Evolutionary conservation across 2,113 vertebrate species (phyloP), one percentile per base, ranked within the genome.

Genomic region (Morone saxatilis): DNA sequence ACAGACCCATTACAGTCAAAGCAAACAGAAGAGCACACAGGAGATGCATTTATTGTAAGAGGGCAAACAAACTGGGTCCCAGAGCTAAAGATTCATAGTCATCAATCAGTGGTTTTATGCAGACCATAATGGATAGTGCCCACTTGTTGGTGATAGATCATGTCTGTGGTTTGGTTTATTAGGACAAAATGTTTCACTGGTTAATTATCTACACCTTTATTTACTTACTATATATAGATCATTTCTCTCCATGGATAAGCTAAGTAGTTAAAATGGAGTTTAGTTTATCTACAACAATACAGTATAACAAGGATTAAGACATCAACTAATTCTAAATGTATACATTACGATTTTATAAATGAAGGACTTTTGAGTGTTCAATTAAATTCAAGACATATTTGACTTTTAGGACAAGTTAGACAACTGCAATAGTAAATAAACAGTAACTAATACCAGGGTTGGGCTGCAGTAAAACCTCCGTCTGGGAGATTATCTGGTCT

Each of bases 401-500:
- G 5, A 25, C 13, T 19, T 4, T 11, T 2, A 19, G 36, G 57
- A 53, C 9, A 11, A 43, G 57, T 31, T n/a, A 25, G 6, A 40
- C 6, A 11, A 43, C 57, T 31, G 12, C 40, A 22, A 16, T 36
- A 31, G 9, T 9, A 59, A n/a, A 38, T 20, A n/a, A 62, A 59
- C 13, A 7, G 6, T 5, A 1, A 0, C 6, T 0, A 11, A 17
- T 14, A 99, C 98, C 98, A 81, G 97, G 96, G 92, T 97, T 99
- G 81, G 98, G 98, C 91, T 99, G 98, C 87, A 99, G 72, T 78
- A 99, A 94, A 25, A 97, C 96, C 94, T 99, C 98, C 1, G 97
- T 99, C 93, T 99, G 98, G 76, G 96, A 97, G 95, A 98, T 96
- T 76, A 99, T 98, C 93, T 97, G 96, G 90, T 99, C 98, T 61